Percentiles rank a stretch among this genome's conserved stretches.
Evolutionary conservation across 2,113 vertebrate species (phyloP).

Genomic region (Gallinago media): DNA sequence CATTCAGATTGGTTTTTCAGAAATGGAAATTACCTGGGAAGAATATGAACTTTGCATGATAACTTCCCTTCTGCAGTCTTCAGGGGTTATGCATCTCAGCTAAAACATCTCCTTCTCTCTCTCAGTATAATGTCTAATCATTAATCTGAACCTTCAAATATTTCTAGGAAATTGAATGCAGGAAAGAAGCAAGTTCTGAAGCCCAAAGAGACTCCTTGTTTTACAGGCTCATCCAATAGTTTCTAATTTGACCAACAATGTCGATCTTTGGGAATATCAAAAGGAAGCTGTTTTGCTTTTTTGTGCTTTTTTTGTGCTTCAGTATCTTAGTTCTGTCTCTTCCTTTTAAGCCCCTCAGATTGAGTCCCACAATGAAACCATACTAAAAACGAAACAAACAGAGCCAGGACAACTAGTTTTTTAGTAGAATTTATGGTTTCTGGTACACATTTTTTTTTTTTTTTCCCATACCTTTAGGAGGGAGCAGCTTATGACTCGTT

Average conservation of each 20-base stretch:
- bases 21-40: conserved; percentile 44
- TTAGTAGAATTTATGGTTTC: background rate
- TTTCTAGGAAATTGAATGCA: conserved; percentile 15
- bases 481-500: conserved; percentile 86
- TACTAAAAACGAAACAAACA: background rate
- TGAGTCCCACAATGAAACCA: background rate
- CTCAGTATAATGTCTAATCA: background rate
- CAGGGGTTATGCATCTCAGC: background rate
- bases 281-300: background rate
- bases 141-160: conserved; percentile 35
- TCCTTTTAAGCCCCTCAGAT: background rate
- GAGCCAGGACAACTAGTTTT: background rate
- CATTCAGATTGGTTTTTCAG: conserved; percentile 25
- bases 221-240: background rate
- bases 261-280: background rate
- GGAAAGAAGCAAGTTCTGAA: background rate
- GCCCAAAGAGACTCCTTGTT: background rate
- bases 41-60: conserved; percentile 24
- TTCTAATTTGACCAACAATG: background rate
- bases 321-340: background rate
- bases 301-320: background rate
- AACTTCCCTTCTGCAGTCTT: conserved; percentile 1
- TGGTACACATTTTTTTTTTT: background rate
- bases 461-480: conserved; percentile 85
- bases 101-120: background rate